Evolutionary conservation across 2,113 vertebrate species (phyloP).

Genomic region (Globicephala melas): DNA sequence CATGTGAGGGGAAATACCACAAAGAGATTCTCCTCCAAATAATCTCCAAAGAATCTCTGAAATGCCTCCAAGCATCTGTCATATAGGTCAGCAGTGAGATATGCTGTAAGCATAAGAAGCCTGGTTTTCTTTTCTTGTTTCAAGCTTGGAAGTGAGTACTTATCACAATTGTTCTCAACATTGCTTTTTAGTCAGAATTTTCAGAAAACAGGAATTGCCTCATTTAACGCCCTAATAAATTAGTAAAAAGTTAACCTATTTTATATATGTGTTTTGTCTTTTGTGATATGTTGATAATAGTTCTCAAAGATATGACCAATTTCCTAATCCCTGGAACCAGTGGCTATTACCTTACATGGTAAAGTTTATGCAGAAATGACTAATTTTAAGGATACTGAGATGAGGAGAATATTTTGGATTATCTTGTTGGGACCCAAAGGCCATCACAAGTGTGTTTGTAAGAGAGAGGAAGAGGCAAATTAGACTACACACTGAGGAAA

Average conservation of each 20-base stretch:
- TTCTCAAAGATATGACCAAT: not conserved
- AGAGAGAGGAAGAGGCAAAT: not conserved
- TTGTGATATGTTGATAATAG: not conserved
- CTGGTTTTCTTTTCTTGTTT: not conserved
- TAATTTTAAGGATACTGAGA: not conserved
- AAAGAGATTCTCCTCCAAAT: not conserved
- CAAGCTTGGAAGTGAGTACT: not conserved
- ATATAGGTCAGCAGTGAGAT: not conserved
- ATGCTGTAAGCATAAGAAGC: rapidly evolving
- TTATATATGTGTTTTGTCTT: not conserved
- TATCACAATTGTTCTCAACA: not conserved
- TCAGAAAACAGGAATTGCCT: not conserved
- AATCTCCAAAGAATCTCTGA: not conserved
- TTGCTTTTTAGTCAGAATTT: not conserved
- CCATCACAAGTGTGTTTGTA: not conserved
- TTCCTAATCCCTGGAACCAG: not conserved
- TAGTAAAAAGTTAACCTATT: not conserved
- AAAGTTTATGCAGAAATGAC: not conserved
- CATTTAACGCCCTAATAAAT: not conserved
- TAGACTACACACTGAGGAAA: not conserved
- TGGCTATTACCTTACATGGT: not conserved
- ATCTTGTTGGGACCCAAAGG: not conserved
- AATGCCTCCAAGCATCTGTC: not conserved
- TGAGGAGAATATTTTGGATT: not conserved
- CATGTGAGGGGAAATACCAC: not conserved